Base-by-base conservation (phyloP, 2,797 vertebrate genomes). In the Balearica regulorum region DNA sequence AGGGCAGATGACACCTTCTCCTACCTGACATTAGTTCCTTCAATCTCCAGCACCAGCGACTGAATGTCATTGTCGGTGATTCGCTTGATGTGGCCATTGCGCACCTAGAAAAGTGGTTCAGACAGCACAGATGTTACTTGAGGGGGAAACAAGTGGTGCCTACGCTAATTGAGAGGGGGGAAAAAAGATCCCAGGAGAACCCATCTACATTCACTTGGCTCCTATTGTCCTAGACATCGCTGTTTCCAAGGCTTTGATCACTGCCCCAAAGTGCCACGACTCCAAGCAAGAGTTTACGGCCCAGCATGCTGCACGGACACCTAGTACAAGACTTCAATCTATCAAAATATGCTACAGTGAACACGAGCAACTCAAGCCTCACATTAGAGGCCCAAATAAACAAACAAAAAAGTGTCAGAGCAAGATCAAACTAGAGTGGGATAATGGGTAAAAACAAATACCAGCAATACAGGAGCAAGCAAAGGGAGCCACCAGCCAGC, bases 51-150 rank as follows among this genome's bases (percentile, higher is more conserved):
- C 95, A 99, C 99, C 94, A 98, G 93, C 1, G 99, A 99, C 98
- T 99, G 99, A 90, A 99, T 99, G 97, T 99, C 99, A 41, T 99
- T 99, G 97, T 99, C 99, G 1, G 99, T 98, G 93, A 99, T 98
- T 92, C 99, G 98, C 95, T 99, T 99, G 95, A 99, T 99, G 95
- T 99, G 99, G 29, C 99, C 99, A 48, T 99, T 99, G 87, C 99
- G 98, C 61, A 99, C 99, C 99, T 99, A 89, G 37, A 81, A 14
- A 46, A 85, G 78, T 0, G 22, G 58, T 79, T 46, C 84, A 93
- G 84, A 80, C 17, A 62, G 87, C 62, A 93, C 43, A 77, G 35
- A 16, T 0, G 0, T 96, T 39, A 94, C 46, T n/a, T 11, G 20
- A 68, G 31, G 85, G 28, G 31, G 53, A 54, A 85, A 54, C 25